Percentiles rank a stretch among this genome's conserved stretches.
phyloP scores from a whole-genome alignment of 2,888 invertebrate genomes.

The Sarcophaga rosellei region DNA sequence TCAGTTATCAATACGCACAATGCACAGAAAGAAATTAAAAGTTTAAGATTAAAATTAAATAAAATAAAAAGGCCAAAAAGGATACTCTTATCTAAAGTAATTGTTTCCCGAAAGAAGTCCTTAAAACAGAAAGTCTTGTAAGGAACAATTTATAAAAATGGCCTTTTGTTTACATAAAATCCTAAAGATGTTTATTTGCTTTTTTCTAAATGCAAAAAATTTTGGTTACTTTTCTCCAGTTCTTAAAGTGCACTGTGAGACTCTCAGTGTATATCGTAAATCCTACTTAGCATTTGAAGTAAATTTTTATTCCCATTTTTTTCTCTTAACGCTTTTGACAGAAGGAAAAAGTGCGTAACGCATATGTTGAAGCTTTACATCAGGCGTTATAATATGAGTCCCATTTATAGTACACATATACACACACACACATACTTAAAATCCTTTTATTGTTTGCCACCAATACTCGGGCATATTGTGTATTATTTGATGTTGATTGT shows the following conservation, averaged over 20 bases:
- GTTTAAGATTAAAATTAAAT: not conserved
- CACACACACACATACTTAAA: constrained; percentile 37
- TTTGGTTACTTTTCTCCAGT: too few species aligned
- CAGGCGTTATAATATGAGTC: constrained; percentile 60
- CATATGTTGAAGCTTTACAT: constrained; percentile 64
- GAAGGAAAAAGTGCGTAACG: constrained; percentile 62
- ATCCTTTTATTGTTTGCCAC: constrained; percentile 62
- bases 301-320: not conserved
- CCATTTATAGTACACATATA: constrained; percentile 51
- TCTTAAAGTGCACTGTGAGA: not conserved
- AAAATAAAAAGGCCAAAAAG: not conserved
- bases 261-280: constrained; percentile 43
- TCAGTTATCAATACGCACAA: constrained; percentile 56
- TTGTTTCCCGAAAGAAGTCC: too few species aligned
- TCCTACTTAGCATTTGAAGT: constrained; percentile 12
- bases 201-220: too few species aligned
- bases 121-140: too few species aligned
- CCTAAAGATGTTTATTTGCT: too few species aligned
- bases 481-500: constrained; percentile 50
- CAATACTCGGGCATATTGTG: constrained; percentile 50
- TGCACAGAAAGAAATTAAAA: constrained; percentile 24
- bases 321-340: constrained; percentile 21
- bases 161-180: too few species aligned
- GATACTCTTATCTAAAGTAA: too few species aligned
- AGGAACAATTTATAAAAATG: too few species aligned